Evolutionary conservation across 2,888 invertebrate genomes (phyloP).

Genomic region (Cephus spinipes): DNA sequence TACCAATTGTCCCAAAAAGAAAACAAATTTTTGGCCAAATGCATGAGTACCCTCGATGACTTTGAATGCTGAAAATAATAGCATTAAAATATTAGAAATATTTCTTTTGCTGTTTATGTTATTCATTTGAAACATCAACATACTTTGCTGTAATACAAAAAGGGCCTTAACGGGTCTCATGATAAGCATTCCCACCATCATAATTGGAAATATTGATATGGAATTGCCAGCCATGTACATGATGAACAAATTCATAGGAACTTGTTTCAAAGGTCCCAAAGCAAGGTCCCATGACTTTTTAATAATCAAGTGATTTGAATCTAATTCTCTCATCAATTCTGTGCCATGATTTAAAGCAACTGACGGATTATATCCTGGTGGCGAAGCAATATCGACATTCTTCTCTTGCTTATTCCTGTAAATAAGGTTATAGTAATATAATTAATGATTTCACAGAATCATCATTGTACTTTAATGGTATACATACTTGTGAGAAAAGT

Average conservation of each 20-base stretch:
- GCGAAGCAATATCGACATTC: conserved; percentile 76
- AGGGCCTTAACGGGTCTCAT: conserved; percentile 96
- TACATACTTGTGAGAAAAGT: conserved; percentile 61
- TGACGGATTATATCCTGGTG: conserved; percentile 87
- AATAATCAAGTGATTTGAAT: conserved; percentile 86
- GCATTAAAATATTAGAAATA: conserved; percentile 7
- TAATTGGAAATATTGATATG: conserved; percentile 99
- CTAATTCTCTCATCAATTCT: conserved; percentile 85
- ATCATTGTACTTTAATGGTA: background rate
- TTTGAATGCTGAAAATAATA: conserved; percentile 77
- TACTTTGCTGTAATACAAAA: conserved; percentile 84
- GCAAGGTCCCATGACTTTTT: conserved; percentile 98
- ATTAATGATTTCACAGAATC: conserved; percentile 3
- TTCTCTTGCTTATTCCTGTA: conserved; percentile 60
- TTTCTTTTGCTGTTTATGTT: background rate
- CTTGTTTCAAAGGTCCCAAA: conserved; percentile 93
- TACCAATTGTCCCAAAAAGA: conserved; percentile 92
- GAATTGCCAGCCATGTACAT: conserved; percentile 99
- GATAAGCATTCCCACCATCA: conserved; percentile 99
- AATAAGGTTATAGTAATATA: conserved; percentile 23
- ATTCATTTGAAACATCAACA: conserved; percentile 28
- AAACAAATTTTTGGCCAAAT: conserved; percentile 91
- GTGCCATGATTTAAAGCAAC: conserved; percentile 76
- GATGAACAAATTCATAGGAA: conserved; percentile 99
- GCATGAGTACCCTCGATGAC: conserved; percentile 94